A percentile compares a stretch with the other conserved stretches of the same genome.
These are phyloP conservation scores for Pristionchus entomophagus DNA, from an alignment of 2,888 invertebrate species.

Conservation along the genomic window DNA sequence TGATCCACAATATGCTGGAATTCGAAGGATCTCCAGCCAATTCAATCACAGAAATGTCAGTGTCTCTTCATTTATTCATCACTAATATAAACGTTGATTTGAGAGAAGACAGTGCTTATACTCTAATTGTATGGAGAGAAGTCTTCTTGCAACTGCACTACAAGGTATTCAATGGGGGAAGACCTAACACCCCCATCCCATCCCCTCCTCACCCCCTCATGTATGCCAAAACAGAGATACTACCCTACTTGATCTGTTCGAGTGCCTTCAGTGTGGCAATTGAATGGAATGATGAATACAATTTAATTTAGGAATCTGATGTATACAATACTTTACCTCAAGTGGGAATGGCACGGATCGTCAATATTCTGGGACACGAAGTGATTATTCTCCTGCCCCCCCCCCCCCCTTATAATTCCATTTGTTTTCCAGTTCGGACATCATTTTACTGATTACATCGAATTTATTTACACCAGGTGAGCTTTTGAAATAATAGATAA, in stretches of 20 bases:
- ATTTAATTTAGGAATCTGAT: not conserved
- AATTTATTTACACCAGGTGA: not conserved
- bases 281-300: not conserved
- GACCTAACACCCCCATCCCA: no score
- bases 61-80: not conserved
- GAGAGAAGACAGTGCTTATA: not conserved
- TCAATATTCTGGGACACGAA: not conserved
- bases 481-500: not conserved
- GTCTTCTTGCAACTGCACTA: not conserved
- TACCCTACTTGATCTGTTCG: no score
- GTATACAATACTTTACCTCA: not conserved
- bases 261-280: no score
- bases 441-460: not conserved
- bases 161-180: not conserved
- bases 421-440: constrained; percentile 13
- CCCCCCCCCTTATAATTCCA: not conserved
- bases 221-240: no score
- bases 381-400: not conserved
- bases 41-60: not conserved
- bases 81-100: not conserved
- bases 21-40: not conserved
- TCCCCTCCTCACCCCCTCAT: no score
- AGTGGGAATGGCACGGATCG: not conserved
- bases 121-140: not conserved
- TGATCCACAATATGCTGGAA: not conserved